phyloP scores from a whole-genome alignment of 2,797 vertebrate species.

The Simalia tracyae region DNA sequence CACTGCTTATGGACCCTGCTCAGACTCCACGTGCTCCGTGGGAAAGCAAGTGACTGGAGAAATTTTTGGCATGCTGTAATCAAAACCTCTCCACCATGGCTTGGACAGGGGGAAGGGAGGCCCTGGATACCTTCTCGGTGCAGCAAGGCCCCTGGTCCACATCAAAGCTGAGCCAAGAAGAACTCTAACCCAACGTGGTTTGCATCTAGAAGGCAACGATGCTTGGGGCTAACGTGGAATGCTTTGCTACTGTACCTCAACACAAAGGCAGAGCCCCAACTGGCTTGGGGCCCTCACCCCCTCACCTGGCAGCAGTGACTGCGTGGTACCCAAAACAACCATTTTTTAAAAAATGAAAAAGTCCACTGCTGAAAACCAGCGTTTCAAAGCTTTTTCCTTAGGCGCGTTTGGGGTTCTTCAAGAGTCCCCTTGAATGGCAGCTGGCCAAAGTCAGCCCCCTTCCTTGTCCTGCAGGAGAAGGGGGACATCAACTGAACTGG shows the following conservation, averaged over 20 bases:
- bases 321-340: constrained; percentile 14
- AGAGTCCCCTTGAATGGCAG: constrained; percentile 56
- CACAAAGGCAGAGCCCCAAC: constrained; percentile 9
- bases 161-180: background rate
- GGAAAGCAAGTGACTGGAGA: background rate
- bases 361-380: constrained; percentile 38
- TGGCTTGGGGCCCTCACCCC: background rate
- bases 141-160: too few relatives aligned
- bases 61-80: background rate
- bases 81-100: background rate
- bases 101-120: background rate
- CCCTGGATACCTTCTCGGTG: background rate
- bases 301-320: constrained; percentile 33
- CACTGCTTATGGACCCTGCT: background rate
- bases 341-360: background rate
- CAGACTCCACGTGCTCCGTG: background rate
- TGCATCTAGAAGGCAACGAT: background rate
- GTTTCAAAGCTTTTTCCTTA: constrained; percentile 38
- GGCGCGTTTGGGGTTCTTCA: constrained; percentile 54
- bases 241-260: background rate
- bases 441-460: constrained; percentile 24
- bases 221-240: background rate
- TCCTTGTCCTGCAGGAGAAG: constrained; percentile 68
- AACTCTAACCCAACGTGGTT: background rate
- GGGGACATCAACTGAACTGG: constrained; percentile 4